A percentile compares a stretch with the other conserved stretches of the same genome.
Evolutionary conservation across 1,140 invertebrate species (phyloP).

Genomic region (Caenorhabditis remanei): DNA sequence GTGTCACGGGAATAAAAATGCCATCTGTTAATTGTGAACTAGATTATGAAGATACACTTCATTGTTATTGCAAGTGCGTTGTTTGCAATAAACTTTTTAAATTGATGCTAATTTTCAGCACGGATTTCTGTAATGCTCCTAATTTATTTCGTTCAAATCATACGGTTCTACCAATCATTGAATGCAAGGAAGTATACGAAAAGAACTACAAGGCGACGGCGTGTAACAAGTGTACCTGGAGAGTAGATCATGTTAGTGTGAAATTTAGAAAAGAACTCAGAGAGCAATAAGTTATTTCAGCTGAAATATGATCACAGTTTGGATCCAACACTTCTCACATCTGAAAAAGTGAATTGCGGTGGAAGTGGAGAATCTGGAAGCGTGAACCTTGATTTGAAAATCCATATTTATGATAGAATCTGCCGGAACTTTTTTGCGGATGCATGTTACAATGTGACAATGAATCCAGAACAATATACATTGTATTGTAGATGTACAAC

Average conservation of each 20-base stretch:
- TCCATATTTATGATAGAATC: background rate
- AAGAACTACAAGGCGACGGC: background rate
- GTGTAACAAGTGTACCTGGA: conserved; percentile 9
- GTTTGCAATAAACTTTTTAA: too few relatives aligned
- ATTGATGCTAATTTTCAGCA: background rate
- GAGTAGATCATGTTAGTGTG: background rate
- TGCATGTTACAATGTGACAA: background rate
- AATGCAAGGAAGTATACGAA: background rate
- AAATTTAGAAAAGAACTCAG: background rate
- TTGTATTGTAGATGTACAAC: conserved; percentile 6
- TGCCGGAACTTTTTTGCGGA: background rate
- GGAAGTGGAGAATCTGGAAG: background rate
- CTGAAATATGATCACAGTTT: background rate
- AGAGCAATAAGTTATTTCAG: background rate
- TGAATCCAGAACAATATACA: background rate
- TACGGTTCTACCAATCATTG: background rate
- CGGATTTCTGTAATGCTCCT: conserved; percentile 1
- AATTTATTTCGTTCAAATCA: background rate
- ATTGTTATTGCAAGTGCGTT: conserved; percentile 4
- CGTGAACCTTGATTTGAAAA: background rate
- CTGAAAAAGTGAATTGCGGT: background rate
- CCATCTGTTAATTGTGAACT: background rate
- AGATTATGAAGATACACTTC: background rate
- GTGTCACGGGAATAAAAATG: background rate
- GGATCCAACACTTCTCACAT: background rate